Percentiles rank a stretch among this genome's conserved stretches.
These are phyloP conservation scores for Chaetodon trifasciatus DNA, from an alignment of 2,797 vertebrate species.

Conservation along the genomic window DNA sequence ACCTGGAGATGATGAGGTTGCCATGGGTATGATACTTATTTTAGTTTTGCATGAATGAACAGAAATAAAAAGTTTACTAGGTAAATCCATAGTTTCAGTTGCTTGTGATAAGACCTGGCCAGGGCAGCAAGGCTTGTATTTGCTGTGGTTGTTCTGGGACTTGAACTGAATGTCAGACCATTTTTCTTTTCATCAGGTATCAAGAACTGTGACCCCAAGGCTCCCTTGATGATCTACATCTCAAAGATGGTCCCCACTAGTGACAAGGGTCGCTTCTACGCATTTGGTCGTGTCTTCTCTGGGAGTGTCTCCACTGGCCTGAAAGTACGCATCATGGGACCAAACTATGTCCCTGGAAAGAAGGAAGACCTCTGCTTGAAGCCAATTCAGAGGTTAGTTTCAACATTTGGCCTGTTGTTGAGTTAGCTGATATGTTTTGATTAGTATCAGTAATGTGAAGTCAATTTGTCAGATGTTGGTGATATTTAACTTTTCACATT, in stretches of 20 bases:
- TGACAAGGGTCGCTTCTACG: conserved; percentile 97
- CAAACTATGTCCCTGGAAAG: conserved; percentile 95
- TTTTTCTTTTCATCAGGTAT: conserved; percentile 84
- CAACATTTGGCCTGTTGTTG: not conserved
- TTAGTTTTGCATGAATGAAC: not conserved
- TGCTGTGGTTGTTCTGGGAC: not conserved
- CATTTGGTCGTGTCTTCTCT: conserved; percentile 96
- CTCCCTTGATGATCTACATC: conserved; percentile 97
- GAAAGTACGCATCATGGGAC: conserved; percentile 98
- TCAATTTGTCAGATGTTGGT: not conserved
- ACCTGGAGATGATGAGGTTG: conserved; percentile 93
- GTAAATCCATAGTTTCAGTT: not conserved
- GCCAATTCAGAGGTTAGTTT: conserved; percentile 94
- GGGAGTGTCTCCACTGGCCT: conserved; percentile 92
- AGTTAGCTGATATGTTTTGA: not conserved
- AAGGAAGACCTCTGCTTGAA: conserved; percentile 97
- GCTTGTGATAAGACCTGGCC: not conserved
- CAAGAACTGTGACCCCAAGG: conserved; percentile 96
- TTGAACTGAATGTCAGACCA: not conserved
- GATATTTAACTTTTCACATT: not conserved
- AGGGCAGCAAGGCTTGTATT: not conserved
- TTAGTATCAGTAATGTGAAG: not conserved
- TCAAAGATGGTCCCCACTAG: conserved; percentile 98
- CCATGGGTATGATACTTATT: conserved; percentile 88
- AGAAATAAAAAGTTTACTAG: not conserved